Evolutionary conservation across 2,113 vertebrate species (phyloP).

Genomic region (Oryzias javanicus): DNA sequence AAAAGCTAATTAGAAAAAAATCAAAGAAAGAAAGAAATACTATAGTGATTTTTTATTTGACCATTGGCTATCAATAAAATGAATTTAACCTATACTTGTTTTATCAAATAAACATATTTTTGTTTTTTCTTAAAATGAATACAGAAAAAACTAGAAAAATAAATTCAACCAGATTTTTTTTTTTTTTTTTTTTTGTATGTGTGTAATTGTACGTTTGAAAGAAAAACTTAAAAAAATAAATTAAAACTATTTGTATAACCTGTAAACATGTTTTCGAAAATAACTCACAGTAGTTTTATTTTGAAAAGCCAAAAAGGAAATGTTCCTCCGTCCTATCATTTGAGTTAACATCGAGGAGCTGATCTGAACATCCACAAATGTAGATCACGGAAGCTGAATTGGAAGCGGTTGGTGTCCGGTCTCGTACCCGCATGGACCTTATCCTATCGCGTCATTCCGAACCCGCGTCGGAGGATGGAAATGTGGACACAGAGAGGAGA

Average conservation of each 20-base stretch:
- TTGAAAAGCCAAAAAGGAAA: conserved; percentile 38
- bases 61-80: too few species aligned
- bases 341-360: background rate
- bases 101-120: too few species aligned
- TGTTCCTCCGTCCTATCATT: fast-evolving
- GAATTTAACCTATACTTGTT: too few species aligned
- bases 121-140: too few species aligned
- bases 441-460: background rate
- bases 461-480: conserved; percentile 15
- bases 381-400: conserved; percentile 28
- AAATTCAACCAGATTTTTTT: too few species aligned
- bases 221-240: background rate
- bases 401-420: background rate
- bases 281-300: conserved; percentile 31
- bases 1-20: too few species aligned
- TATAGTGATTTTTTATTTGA: too few species aligned
- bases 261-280: background rate
- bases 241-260: background rate
- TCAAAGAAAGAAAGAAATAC: too few species aligned
- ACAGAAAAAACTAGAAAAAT: too few species aligned
- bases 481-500: conserved; percentile 29
- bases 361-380: conserved; percentile 2
- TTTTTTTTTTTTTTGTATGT: too few species aligned
- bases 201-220: too few species aligned
- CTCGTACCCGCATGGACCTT: conserved; percentile 31